Percentiles rank a stretch among this genome's conserved stretches.
These are phyloP conservation scores for Chloropsis hardwickii DNA, from an alignment of 2,113 vertebrate genomes.

Conservation along the genomic window DNA sequence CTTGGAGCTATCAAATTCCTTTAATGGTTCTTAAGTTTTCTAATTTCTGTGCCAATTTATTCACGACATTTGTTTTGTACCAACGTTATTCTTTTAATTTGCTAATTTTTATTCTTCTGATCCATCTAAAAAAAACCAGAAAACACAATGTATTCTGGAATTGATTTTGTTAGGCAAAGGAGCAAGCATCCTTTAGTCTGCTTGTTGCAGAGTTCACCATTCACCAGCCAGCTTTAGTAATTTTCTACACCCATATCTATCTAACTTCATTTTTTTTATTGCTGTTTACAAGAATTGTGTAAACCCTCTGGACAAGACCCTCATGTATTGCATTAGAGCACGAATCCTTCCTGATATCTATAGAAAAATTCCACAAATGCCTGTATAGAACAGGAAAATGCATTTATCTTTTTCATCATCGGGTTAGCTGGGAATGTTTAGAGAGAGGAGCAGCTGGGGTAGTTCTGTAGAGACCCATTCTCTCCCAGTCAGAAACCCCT, in stretches of 20 bases:
- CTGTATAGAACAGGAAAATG: neutral
- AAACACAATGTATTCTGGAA: neutral
- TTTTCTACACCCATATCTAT: neutral
- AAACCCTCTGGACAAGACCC: neutral
- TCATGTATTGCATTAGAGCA: neutral
- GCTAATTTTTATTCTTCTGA: neutral
- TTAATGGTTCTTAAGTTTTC: conserved; percentile 32
- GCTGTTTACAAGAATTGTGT: neutral
- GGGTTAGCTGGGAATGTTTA: neutral
- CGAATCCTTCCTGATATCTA: neutral
- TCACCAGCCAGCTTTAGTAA: neutral
- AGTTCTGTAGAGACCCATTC: neutral
- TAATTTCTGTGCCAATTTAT: conserved; percentile 11
- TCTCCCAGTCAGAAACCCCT: neutral
- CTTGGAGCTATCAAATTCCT: conserved; percentile 18
- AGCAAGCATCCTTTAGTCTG: neutral
- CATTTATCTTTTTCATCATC: neutral
- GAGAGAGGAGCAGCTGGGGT: neutral
- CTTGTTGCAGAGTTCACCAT: neutral
- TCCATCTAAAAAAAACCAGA: neutral
- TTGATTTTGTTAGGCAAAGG: neutral
- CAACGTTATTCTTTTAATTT: neutral
- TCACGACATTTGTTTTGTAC: neutral
- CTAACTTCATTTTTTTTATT: neutral
- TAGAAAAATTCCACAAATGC: neutral